Evolutionary conservation across 1,140 invertebrate species (phyloP), one percentile per base, ranked within the genome.

Genomic region (Atta texana): DNA sequence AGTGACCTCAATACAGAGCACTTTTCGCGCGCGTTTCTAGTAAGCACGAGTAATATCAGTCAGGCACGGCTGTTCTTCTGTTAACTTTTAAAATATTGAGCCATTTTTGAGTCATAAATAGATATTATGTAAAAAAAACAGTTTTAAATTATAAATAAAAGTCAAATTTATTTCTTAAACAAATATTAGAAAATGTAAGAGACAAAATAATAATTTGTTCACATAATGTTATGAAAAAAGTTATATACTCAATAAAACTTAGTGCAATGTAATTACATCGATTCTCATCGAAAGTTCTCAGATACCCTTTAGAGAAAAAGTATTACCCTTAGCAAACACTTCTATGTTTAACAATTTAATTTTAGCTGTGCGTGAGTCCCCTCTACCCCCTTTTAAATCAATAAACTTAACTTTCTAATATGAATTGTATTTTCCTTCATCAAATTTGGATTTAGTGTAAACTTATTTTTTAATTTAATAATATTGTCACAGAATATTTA

Each of bases 321-420:
- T 81, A 51, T 21, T 49, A 69, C 28, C 77, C 77, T 69, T 49
- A 16, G 31, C 4, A 12, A 69, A 10, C 49, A 69, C n/a, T 69
- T 69, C 69, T 81, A 81, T 81, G 69, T 81, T 81, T 81, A 81
- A 68, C 77, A 71, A 39, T 81, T 69, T 71, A 81, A 69, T 81
- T 55, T 81, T 71, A 81, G n/a, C 8, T 44, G n/a, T 24, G 16
- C 21, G 28, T 31, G 5, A 24, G 16, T 28, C 7, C 64, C n/a
- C 16, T 39, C 4, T 5, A 1, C 4, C 34, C 10, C 34, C 5
- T 53, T 28, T 31, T 39, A 55, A 71, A 71, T 71, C 77, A 64
- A 81, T 81, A 69, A 69, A 28, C 28, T 69, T 39, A 24, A 44
- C 34, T 80, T 39, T 21, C n/a, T 39, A n/a, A 8, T 7, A 31